Percentiles rank a stretch among this genome's conserved stretches.
These are phyloP conservation scores for Euzophera pinguis DNA, from an alignment of 2,888 invertebrate species.

Conservation along the genomic window DNA sequence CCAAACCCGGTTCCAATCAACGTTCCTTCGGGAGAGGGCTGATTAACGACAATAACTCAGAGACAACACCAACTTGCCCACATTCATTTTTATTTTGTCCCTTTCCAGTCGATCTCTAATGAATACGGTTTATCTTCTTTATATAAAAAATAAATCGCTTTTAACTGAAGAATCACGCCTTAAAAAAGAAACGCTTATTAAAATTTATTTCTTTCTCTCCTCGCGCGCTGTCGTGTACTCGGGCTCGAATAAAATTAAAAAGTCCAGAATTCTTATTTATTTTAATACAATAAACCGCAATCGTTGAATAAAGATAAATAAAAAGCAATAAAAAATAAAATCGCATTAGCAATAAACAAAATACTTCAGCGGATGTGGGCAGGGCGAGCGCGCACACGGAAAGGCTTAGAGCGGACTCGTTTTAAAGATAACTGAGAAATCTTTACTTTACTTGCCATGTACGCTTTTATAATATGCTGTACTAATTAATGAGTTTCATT, in stretches of 20 bases:
- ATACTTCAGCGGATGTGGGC: slow-evolving; percentile 80
- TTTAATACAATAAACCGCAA: slow-evolving; percentile 81
- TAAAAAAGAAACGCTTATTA: slow-evolving; percentile 80
- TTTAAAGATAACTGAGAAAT: background rate
- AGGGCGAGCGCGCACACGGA: slow-evolving; percentile 62
- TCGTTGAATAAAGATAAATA: slow-evolving; percentile 80
- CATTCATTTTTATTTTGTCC: slow-evolving; percentile 74
- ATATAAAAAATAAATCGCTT: slow-evolving; percentile 79
- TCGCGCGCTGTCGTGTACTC: slow-evolving; percentile 76
- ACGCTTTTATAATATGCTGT: background rate
- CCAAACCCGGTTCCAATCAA: slow-evolving; percentile 53
- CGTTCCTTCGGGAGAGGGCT: slow-evolving; percentile 58
- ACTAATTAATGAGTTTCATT: no score
- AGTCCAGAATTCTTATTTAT: slow-evolving; percentile 80
- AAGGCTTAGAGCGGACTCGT: slow-evolving; percentile 45
- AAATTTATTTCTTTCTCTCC: slow-evolving; percentile 79
- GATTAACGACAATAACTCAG: slow-evolving; percentile 77
- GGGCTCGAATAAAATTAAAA: slow-evolving; percentile 78
- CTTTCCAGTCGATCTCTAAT: slow-evolving; percentile 78
- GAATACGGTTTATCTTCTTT: slow-evolving; percentile 78
- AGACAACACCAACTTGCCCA: slow-evolving; percentile 70
- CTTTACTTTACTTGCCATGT: background rate
- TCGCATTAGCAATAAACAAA: slow-evolving; percentile 81
- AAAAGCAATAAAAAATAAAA: slow-evolving; percentile 80
- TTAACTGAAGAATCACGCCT: slow-evolving; percentile 80